phyloP scores from a whole-genome alignment of 2,113 vertebrate species.

The Phrynosoma platyrhinos region DNA sequence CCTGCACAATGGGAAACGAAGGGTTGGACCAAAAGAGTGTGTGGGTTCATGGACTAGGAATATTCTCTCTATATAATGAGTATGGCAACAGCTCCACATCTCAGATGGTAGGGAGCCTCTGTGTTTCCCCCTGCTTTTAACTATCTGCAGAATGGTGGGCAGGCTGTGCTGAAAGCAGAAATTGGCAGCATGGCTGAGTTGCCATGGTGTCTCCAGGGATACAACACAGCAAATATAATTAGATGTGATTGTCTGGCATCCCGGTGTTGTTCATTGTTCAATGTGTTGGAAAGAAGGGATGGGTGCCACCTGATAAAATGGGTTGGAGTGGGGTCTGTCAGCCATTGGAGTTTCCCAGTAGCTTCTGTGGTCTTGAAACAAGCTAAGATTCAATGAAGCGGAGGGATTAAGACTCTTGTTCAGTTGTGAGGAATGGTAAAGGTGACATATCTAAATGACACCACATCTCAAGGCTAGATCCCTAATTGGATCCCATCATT shows the following conservation, averaged over 20 bases:
- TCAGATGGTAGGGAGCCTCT: not conserved
- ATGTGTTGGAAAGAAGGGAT: conserved; percentile 48
- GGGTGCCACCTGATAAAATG: not conserved
- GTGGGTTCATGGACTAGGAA: not conserved
- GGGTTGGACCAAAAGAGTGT: not conserved
- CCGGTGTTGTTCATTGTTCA: conserved; percentile 45
- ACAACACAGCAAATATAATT: conserved; percentile 85
- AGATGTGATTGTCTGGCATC: conserved; percentile 77
- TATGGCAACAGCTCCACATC: not conserved
- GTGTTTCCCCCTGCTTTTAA: not conserved
- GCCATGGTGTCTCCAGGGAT: conserved; percentile 93
- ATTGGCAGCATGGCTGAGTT: conserved; percentile 82
- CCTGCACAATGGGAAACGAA: too few species aligned
- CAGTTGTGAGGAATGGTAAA: too few species aligned
- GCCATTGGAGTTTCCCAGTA: not conserved
- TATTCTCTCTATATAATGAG: not conserved
- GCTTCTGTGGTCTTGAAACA: too few species aligned
- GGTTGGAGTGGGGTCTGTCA: accelerated
- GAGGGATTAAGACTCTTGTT: not conserved
- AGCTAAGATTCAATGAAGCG: not conserved
- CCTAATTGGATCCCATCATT: too few species aligned
- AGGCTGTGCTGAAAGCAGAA: conserved; percentile 33
- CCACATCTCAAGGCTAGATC: not conserved
- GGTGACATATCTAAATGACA: not conserved
- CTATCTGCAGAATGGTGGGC: accelerated